Conservation (phyloP, 2,888 invertebrate genomes). For the Oscheius sp. region DNA sequence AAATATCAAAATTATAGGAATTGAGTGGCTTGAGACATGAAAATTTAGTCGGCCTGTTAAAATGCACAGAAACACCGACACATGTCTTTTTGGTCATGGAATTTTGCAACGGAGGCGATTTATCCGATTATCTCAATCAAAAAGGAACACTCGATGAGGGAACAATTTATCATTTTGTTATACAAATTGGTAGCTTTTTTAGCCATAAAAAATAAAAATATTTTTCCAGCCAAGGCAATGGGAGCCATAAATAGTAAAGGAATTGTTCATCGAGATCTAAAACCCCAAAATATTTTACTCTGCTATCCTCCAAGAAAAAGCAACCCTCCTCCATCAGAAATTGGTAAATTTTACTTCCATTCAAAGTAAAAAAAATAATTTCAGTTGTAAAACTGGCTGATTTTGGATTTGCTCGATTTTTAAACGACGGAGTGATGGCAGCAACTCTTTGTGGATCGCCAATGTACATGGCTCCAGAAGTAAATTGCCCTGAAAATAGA, state of each 20-base stretch:
- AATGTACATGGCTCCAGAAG: constrained; percentile 92
- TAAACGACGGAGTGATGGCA: constrained; percentile 99
- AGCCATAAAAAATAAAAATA: background rate
- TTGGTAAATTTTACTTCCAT: constrained; percentile 74
- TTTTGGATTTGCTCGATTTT: constrained; percentile 98
- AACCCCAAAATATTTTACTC: constrained; percentile 97
- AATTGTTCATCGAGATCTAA: constrained; percentile 97
- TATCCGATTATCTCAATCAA: constrained; percentile 93
- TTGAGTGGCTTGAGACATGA: constrained; percentile 96
- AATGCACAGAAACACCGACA: constrained; percentile 94
- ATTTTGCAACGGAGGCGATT: constrained; percentile 95
- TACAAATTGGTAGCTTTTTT: constrained; percentile 83
- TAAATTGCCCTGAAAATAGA: constrained; percentile 6
- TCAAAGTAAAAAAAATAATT: background rate
- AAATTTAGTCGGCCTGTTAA: constrained; percentile 95
- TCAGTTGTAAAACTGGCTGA: constrained; percentile 82
- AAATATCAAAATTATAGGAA: constrained; percentile 78
- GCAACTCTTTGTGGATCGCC: constrained; percentile 98
- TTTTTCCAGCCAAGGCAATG: constrained; percentile 88
- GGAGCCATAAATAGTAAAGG: constrained; percentile 95
- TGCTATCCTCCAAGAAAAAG: constrained; percentile 77
- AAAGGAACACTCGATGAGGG: constrained; percentile 96
- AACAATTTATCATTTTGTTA: constrained; percentile 92
- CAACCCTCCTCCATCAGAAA: constrained; percentile 85
- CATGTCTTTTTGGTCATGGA: constrained; percentile 99